Conservation (phyloP, 2,888 invertebrate genomes). For the Polyploca ridens region DNA sequence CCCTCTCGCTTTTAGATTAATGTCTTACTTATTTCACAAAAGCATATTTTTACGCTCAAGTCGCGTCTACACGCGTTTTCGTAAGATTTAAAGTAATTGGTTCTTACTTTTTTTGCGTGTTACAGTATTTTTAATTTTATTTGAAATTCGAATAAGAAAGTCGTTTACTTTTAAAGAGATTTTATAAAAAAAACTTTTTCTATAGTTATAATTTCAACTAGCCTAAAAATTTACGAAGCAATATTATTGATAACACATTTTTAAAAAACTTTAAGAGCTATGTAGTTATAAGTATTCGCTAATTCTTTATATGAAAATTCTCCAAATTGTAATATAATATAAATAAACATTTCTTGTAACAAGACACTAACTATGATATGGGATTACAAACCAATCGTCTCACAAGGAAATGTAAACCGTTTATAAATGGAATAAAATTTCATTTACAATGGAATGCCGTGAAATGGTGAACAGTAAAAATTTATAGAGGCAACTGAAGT, state of each 20-base stretch:
- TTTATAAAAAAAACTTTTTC: too few relatives aligned
- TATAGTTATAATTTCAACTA: too few relatives aligned
- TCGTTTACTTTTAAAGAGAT: too few relatives aligned
- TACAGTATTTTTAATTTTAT: background rate
- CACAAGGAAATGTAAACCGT: background rate
- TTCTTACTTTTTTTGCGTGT: background rate
- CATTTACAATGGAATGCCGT: background rate
- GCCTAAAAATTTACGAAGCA: too few relatives aligned
- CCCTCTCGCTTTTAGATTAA: background rate
- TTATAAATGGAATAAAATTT: background rate
- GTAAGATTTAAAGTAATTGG: background rate
- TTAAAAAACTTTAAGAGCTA: background rate
- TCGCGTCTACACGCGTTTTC: background rate
- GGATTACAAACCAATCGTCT: background rate
- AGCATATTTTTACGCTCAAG: background rate
- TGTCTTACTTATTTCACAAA: background rate
- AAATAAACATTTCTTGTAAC: background rate
- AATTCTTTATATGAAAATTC: too few relatives aligned
- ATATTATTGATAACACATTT: too few relatives aligned
- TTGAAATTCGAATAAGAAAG: too few relatives aligned
- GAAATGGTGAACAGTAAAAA: constrained; percentile 13
- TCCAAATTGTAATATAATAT: background rate
- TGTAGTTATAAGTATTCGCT: too few relatives aligned
- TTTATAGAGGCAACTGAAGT: constrained; percentile 15
- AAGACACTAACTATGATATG: background rate